These are phyloP conservation scores for Euplagia quadripunctaria DNA, from an alignment of 2,888 invertebrate species.

Conservation along the genomic window DNA sequence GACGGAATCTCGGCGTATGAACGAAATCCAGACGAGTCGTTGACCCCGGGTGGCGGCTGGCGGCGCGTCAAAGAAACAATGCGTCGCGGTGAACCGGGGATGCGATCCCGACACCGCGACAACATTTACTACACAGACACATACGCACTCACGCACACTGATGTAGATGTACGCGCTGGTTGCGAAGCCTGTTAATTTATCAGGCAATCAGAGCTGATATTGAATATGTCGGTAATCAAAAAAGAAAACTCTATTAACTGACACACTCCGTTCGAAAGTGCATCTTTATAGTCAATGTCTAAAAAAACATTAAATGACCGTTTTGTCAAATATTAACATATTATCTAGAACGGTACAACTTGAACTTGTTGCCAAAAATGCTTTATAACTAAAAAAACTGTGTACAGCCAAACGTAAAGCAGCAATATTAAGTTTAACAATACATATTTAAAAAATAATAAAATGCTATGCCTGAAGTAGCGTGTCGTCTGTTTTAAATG, in stretches of 20 bases:
- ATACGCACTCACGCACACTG: slow-evolving; percentile 29
- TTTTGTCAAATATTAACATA: neutral
- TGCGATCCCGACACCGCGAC: slow-evolving; percentile 53
- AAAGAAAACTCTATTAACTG: neutral
- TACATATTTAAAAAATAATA: slow-evolving; percentile 11
- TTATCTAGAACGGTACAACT: neutral
- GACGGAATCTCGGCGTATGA: slow-evolving; percentile 74
- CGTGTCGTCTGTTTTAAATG: slow-evolving; percentile 26
- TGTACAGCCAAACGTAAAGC: neutral
- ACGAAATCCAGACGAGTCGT: slow-evolving; percentile 85
- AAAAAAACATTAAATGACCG: neutral
- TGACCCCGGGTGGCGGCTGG: slow-evolving; percentile 72
- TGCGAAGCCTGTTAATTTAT: slow-evolving; percentile 16
- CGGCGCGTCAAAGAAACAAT: slow-evolving; percentile 85
- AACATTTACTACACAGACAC: slow-evolving; percentile 19
- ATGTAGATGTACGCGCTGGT: neutral
- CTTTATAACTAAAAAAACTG: neutral
- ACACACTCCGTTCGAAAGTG: neutral
- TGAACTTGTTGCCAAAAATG: neutral
- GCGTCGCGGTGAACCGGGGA: slow-evolving; percentile 66
- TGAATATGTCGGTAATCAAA: neutral
- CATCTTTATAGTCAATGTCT: neutral
- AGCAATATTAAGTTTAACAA: neutral
- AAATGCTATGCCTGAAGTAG: slow-evolving; percentile 19
- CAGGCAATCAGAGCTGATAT: slow-evolving; percentile 1